phyloP scores from a whole-genome alignment of 2,888 invertebrate species.

The Trichogramma dendrolimi region DNA sequence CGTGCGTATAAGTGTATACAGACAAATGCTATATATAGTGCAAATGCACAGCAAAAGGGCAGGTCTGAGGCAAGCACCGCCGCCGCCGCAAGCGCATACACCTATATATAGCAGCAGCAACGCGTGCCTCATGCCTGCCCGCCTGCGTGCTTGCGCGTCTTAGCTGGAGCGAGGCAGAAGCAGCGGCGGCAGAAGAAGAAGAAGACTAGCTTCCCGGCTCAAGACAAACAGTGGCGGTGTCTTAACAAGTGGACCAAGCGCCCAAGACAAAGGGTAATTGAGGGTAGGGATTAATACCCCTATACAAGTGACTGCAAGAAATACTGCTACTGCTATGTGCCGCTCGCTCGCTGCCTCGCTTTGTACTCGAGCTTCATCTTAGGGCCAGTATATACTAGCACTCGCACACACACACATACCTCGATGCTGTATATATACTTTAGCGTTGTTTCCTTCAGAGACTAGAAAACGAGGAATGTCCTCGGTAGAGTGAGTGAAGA shows the following conservation, averaged over 20 bases:
- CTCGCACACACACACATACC: too few species aligned
- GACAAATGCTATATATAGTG: neutral
- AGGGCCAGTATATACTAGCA: too few species aligned
- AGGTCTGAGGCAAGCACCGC: neutral
- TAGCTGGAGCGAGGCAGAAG: slow-evolving; percentile 21
- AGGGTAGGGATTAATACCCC: slow-evolving; percentile 54
- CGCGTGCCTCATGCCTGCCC: neutral
- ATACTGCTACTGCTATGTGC: too few species aligned
- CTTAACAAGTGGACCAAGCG: slow-evolving; percentile 54
- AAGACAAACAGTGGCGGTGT: slow-evolving; percentile 54
- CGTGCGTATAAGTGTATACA: neutral
- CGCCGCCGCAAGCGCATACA: neutral
- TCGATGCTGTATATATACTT: too few species aligned
- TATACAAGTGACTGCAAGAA: slow-evolving; percentile 43
- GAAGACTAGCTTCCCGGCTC: slow-evolving; percentile 38
- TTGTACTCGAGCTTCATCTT: too few species aligned
- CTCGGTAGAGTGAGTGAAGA: slow-evolving; percentile 17
- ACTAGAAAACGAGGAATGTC: neutral
- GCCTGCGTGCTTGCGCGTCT: neutral
- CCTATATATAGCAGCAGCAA: neutral
- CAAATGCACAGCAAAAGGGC: neutral
- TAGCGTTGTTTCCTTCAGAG: too few species aligned
- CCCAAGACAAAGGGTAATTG: slow-evolving; percentile 54
- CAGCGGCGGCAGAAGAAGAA: slow-evolving; percentile 17
- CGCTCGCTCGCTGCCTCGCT: slow-evolving; percentile 18